A percentile compares a stretch with the other conserved stretches of the same genome.
phyloP scores from a whole-genome alignment of 2,888 invertebrate genomes.

The Hydropsyche betteni region DNA sequence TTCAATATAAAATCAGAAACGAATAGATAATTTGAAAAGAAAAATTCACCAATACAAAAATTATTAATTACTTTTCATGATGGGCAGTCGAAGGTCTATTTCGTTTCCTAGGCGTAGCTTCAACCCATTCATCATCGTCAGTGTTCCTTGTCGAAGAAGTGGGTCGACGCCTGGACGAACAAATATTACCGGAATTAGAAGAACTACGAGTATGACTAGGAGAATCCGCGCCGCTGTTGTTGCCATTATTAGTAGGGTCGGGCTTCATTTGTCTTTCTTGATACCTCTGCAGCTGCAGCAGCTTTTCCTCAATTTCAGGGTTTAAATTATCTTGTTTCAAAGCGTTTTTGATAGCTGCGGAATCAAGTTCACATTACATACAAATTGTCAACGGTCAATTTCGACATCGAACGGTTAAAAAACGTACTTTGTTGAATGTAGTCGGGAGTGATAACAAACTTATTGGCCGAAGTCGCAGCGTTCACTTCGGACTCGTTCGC shows the following conservation, averaged over 20 bases:
- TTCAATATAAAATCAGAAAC: neutral
- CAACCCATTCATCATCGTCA: conserved; percentile 62
- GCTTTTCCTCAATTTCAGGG: conserved; percentile 92
- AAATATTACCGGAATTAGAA: conserved; percentile 39
- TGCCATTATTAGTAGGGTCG: conserved; percentile 56
- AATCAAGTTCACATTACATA: conserved; percentile 1
- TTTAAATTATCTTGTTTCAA: conserved; percentile 89
- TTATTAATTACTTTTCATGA: conserved; percentile 45
- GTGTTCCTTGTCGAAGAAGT: conserved; percentile 56
- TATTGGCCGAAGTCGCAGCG: conserved; percentile 54
- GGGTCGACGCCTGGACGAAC: conserved; percentile 54
- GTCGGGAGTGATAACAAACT: conserved; percentile 90
- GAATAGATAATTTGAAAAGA: neutral
- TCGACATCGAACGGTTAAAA: neutral
- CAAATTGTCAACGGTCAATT: no score
- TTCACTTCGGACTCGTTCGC: conserved; percentile 9
- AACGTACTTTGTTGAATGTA: conserved; percentile 92
- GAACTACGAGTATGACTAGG: conserved; percentile 40
- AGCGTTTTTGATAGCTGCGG: conserved; percentile 89
- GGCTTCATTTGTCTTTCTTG: conserved; percentile 82
- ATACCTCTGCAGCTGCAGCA: conserved; percentile 85
- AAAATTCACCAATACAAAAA: neutral
- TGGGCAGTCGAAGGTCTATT: conserved; percentile 43
- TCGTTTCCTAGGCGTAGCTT: conserved; percentile 56
- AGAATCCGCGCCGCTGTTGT: conserved; percentile 54